Evolutionary conservation across 2,797 vertebrate genomes (phyloP), one percentile per base, ranked within the genome.

Genomic region (Sebastes matsubarae): DNA sequence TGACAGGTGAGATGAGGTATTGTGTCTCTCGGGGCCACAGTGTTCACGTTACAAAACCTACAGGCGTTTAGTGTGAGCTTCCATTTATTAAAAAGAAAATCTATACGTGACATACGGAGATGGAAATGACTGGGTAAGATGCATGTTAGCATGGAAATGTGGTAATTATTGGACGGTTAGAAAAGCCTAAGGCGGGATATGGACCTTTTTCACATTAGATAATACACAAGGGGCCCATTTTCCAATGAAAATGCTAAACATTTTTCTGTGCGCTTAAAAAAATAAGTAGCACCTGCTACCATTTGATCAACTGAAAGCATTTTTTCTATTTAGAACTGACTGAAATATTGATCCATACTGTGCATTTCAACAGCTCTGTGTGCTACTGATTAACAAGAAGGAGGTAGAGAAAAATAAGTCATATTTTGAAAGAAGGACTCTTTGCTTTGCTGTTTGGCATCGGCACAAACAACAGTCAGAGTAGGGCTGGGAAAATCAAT

Each of bases 81-180:
- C 58, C 29, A 75, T 78, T 70, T 30, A 69, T 77, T 12, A 58
- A 80, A 63, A 83, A 69, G 61, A 57, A 50, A 69, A 86, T 70
- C 67, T 14, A 84, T 83, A 73, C 63, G 18, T 50, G 74, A 81
- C 83, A 77, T 82, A 73, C 34, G 10, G 42, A 52, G 72, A 50
- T 52, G 30, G 50, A 80, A 77, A 65, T 0, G 12, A 79, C 75
- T 5, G 68, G 38, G 75, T 30, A 18, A 27, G 69, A 65, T 34
- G 52, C 22, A 34, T n/a, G 64, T 32, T 67, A 64, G 38, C 55
- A 25, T 68, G 34, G 63, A 16, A 66, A 75, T 3, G n/a, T 66
- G 63, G 63, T 61, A 46, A 88, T 89, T 85, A 86, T 66, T 52
- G 66, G 73, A 70, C 38, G 57, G 65, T 32, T 76, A 66, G 55